These are phyloP conservation scores for Catalaphyllia jardinei DNA, from an alignment of 64 coral and sea anemone species.

Conservation along the genomic window DNA sequence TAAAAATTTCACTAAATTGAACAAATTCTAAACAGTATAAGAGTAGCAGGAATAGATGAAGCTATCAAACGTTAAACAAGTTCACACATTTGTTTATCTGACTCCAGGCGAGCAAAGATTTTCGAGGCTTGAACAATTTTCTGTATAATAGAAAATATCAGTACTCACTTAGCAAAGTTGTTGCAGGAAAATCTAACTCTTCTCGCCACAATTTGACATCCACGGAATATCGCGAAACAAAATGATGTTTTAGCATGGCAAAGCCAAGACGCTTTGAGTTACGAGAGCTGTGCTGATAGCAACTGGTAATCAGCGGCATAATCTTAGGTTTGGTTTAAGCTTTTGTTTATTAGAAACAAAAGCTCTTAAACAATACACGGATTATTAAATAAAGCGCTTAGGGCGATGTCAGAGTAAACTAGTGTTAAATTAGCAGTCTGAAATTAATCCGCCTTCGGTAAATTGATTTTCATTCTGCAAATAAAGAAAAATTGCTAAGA, in stretches of 20 bases:
- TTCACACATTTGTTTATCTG: background rate
- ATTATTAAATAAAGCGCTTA: background rate
- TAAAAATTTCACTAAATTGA: no score
- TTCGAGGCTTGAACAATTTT: background rate
- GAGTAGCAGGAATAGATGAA: background rate
- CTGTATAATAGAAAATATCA: background rate
- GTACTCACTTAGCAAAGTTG: background rate
- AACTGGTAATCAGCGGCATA: background rate
- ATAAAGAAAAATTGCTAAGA: no score
- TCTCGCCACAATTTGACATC: background rate
- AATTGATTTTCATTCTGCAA: background rate
- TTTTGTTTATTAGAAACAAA: constrained; percentile 11
- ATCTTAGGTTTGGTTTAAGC: background rate
- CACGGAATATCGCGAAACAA: no score
- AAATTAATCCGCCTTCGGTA: background rate
- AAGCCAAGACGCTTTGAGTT: background rate
- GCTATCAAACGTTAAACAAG: background rate
- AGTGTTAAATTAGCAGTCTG: background rate
- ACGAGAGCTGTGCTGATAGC: background rate
- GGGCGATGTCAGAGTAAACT: background rate
- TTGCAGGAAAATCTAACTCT: background rate
- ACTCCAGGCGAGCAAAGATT: background rate
- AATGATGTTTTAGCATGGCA: background rate
- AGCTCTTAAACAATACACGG: background rate
- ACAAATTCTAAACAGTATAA: background rate